Evolutionary conservation across 2,113 vertebrate genomes (phyloP).

Genomic region (Pterocles burchelli): DNA sequence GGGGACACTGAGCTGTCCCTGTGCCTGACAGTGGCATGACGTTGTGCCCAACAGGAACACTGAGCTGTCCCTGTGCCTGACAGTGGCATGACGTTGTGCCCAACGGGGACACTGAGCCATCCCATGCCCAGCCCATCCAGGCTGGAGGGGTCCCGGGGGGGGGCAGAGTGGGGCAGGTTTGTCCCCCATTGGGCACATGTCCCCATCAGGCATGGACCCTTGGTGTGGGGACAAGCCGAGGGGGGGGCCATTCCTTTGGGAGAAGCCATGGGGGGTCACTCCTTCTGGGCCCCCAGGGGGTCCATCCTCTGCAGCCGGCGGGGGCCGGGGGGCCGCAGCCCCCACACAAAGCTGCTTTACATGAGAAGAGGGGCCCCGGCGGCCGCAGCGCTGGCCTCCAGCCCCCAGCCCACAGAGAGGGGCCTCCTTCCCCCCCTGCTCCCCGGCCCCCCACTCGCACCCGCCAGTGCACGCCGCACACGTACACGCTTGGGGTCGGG

Average conservation of each 20-base stretch:
- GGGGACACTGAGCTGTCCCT: not conserved
- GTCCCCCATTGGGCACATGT: fast-evolving
- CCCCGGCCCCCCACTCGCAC: not conserved
- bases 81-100: not conserved
- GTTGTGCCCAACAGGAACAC: not conserved
- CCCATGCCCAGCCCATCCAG: not conserved
- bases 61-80: not conserved
- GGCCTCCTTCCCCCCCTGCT: not conserved
- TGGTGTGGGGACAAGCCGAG: not conserved
- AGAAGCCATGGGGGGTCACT: not conserved
- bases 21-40: not conserved
- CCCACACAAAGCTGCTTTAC: constrained; percentile 62
- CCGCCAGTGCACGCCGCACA: not conserved
- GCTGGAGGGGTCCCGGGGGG: fast-evolving
- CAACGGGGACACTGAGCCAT: not conserved
- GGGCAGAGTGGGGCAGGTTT: not conserved
- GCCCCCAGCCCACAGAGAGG: constrained; percentile 15
- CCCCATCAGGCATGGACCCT: not conserved
- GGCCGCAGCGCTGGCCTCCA: not conserved
- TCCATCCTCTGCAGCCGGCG: not conserved
- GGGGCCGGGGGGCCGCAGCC: not conserved
- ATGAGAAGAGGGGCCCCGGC: constrained; percentile 37
- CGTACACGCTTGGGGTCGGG: not conserved
- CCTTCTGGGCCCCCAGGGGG: fast-evolving
- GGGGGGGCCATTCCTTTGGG: not conserved